Conservation (phyloP, 2,888 invertebrate species). For the Cheilosia grossa region DNA sequence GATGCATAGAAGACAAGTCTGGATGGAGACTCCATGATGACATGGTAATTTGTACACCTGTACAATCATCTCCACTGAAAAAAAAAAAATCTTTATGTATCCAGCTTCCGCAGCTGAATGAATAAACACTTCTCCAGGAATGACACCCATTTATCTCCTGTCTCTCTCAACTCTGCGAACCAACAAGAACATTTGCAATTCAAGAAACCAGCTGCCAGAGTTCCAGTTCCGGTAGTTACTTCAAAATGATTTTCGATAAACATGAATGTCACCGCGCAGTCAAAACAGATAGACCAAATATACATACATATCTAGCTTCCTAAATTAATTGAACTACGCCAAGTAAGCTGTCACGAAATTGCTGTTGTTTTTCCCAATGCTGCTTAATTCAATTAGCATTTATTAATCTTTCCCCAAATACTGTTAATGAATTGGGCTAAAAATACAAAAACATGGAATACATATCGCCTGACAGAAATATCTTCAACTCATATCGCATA, state of each 20-base stretch:
- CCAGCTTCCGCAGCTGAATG: not conserved
- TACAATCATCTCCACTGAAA: not conserved
- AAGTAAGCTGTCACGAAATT: too few species aligned
- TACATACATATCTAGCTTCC: too few species aligned
- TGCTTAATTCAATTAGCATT: not conserved
- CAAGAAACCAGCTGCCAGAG: not conserved
- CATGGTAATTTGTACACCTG: not conserved
- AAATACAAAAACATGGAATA: not conserved
- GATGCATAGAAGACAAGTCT: not conserved
- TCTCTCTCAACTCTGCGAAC: not conserved
- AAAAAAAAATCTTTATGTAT: not conserved
- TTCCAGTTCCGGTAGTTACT: too few species aligned
- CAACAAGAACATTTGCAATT: slow-evolving; percentile 20
- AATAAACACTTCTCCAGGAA: slow-evolving; percentile 3
- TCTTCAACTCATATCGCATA: not conserved
- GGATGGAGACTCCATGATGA: not conserved
- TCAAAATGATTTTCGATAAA: not conserved
- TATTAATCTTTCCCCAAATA: not conserved
- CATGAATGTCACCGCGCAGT: too few species aligned
- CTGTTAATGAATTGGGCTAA: not conserved
- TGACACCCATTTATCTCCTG: slow-evolving; percentile 1
- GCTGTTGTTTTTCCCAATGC: too few species aligned
- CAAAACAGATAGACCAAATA: too few species aligned
- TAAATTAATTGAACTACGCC: too few species aligned
- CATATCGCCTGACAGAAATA: not conserved